Percentiles rank a stretch among this genome's conserved stretches.
Conservation (phyloP, 2,113 vertebrate genomes). For the Strix uralensis region DNA sequence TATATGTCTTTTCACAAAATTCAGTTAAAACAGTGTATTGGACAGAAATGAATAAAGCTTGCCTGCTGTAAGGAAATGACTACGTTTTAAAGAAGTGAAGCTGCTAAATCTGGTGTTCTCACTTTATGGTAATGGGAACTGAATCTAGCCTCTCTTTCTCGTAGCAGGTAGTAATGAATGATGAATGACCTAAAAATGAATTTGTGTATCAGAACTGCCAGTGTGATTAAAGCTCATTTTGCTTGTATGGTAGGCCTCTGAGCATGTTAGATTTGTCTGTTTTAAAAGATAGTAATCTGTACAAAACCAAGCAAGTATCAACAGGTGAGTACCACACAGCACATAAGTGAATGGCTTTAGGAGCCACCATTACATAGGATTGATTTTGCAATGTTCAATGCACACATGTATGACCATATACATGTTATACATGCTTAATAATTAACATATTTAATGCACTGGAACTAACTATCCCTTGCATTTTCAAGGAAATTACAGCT, state of each 20-base stretch:
- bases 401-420: rapidly evolving
- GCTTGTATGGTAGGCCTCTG: neutral
- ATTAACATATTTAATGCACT: neutral
- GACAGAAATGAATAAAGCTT: neutral
- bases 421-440: neutral
- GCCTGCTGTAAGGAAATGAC: neutral
- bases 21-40: neutral
- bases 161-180: neutral
- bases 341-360: neutral
- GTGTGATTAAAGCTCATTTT: neutral
- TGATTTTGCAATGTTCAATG: neutral
- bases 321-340: neutral
- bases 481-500: neutral
- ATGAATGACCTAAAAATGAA: neutral
- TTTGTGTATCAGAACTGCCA: neutral
- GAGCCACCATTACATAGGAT: neutral
- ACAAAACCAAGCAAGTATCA: neutral
- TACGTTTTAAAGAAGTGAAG: neutral
- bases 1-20: neutral
- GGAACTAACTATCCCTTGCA: neutral
- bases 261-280: neutral
- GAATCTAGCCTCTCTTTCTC: neutral
- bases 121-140: neutral
- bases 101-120: neutral
- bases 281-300: neutral